Conservation (phyloP, 2,888 invertebrate species). For the Orthonevra nobilis region DNA sequence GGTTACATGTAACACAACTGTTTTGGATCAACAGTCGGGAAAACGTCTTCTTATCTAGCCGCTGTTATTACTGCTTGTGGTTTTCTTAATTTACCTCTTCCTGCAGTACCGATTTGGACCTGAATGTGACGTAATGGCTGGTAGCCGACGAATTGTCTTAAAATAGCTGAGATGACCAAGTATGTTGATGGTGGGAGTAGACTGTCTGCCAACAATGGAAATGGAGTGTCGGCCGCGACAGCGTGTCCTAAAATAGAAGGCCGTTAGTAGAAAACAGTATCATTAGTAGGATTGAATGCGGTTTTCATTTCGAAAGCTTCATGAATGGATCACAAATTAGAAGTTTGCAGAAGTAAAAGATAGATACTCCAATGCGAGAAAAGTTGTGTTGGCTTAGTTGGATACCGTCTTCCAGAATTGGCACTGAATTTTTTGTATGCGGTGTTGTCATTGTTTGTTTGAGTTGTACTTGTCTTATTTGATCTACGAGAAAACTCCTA, state of each 20-base stretch:
- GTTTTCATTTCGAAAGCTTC: slow-evolving; percentile 26
- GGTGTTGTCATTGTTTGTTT: too few species aligned
- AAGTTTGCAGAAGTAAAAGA: neutral
- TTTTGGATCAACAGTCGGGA: slow-evolving; percentile 16
- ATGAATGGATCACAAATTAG: slow-evolving; percentile 47
- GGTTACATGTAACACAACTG: slow-evolving; percentile 25
- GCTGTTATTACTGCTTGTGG: neutral
- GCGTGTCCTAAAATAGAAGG: slow-evolving; percentile 59
- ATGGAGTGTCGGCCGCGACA: too few species aligned
- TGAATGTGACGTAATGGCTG: slow-evolving; percentile 44
- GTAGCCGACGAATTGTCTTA: slow-evolving; percentile 24
- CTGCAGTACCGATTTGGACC: slow-evolving; percentile 31
- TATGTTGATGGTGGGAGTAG: slow-evolving; percentile 34
- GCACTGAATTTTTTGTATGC: neutral
- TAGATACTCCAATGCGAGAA: slow-evolving; percentile 1
- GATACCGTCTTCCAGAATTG: neutral
- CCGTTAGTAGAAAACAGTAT: slow-evolving; percentile 27
- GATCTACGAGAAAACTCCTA: too few species aligned
- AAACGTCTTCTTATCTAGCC: slow-evolving; percentile 15
- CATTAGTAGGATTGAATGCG: slow-evolving; percentile 35
- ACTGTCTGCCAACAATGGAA: slow-evolving; percentile 21
- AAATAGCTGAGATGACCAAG: slow-evolving; percentile 41
- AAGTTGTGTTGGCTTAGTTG: too few species aligned
- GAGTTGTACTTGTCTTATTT: too few species aligned
- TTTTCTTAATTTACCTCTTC: slow-evolving; percentile 48